Base-by-base conservation (phyloP, 2,797 vertebrate species). In the Xerus rutilus region DNA sequence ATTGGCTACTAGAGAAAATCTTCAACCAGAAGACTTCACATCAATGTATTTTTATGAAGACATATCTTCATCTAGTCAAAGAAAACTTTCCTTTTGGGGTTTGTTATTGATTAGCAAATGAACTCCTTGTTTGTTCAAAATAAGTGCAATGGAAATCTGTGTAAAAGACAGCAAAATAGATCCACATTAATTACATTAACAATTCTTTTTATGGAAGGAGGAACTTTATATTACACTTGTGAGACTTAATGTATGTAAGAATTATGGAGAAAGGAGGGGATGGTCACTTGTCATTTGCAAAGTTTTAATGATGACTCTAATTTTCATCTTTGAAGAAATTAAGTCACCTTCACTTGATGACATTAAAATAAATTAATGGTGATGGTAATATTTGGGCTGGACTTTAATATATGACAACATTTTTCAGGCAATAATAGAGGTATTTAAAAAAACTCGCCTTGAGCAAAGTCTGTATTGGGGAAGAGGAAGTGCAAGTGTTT, bases 51-150 rank as follows among this genome's bases (percentile, higher is more conserved):
- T 89, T 92, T 81, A 17, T 74, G 32, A 67, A 89, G 43, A 21
- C n/a, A 73, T 93, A 62, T 67, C 14, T 86, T 91, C 49, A 72
- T 62, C 25, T 28, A 93, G 90, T 52, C 54, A 93, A 91, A 86
- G 20, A n/a, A 95, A 52, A 0, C 18, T 83, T 54, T 93, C 35
- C 28, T 62, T 92, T 86, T 17, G 21, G 21, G 32, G 2, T 2
- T 87, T 94, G 10, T 87, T 76, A 67, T 73, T 70, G 12, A 17
- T 72, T 90, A 90, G 45, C 45, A 88, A 65, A 89, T 79, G 10
- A 92, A 32, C 7, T 23, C 8, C 70, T 62, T 83, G 30, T 35
- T 86, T 78, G 78, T 15, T 43, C 32, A 78, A 88, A 89, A 84
- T 49, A 49, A 83, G 0, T 86, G 18, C 25, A 76, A 85, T 78